These are phyloP conservation scores for Rugalucina vietnamica DNA, from an alignment of 2,888 invertebrate species.

Conservation along the genomic window DNA sequence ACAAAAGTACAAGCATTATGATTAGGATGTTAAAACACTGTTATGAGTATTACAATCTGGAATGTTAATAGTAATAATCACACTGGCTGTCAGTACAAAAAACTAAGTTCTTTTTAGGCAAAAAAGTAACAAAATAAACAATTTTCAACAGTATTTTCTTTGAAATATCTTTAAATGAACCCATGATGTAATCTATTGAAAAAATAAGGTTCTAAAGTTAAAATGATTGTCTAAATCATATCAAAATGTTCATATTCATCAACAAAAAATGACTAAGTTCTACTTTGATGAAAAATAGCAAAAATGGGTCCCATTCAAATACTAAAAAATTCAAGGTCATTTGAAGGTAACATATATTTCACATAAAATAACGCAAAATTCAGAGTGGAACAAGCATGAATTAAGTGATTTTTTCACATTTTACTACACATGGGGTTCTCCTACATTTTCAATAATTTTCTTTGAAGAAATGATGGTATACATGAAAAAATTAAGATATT, in stretches of 20 bases:
- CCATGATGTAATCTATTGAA: not conserved
- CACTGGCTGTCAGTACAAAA: too few relatives aligned
- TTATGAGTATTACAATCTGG: too few relatives aligned
- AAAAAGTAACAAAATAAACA: not conserved
- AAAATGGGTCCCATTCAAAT: conserved; percentile 78
- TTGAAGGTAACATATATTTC: conserved; percentile 63
- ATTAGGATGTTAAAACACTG: too few relatives aligned
- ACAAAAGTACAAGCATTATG: too few relatives aligned
- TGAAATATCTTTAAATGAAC: not conserved
- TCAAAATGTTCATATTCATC: not conserved
- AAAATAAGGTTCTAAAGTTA: not conserved
- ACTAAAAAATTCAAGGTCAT: conserved; percentile 68
- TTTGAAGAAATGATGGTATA: conserved; percentile 21
- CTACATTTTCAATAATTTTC: conserved; percentile 18
- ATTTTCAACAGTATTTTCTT: not conserved
- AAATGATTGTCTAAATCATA: not conserved
- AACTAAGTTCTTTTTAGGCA: not conserved
- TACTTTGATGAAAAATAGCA: conserved; percentile 69
- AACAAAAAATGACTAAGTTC: conserved; percentile 33
- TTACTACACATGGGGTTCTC: conserved; percentile 1
- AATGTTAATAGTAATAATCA: too few relatives aligned
- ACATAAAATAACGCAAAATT: conserved; percentile 58
- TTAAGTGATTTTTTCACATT: conserved; percentile 38
- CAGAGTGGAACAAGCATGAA: conserved; percentile 66
- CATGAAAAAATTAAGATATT: conserved; percentile 6